A percentile compares a stretch with the other conserved stretches of the same genome.
Conservation (phyloP, 1,140 invertebrate species). For the Drosophila nebulosa region DNA sequence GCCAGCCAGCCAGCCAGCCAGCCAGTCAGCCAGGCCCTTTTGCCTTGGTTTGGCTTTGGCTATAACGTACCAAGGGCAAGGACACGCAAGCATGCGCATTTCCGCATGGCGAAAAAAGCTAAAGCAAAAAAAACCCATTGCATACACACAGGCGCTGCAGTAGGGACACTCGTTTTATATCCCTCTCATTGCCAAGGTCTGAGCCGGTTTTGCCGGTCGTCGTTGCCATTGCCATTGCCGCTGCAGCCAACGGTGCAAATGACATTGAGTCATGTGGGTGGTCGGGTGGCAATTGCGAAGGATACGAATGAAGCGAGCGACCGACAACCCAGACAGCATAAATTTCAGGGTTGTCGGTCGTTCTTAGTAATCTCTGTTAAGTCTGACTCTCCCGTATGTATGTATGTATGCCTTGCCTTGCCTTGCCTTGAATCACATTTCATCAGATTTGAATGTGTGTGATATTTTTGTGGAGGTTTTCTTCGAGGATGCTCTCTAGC, state of each 20-base stretch:
- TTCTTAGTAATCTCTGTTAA: constrained; percentile 6
- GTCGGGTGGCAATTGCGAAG: not conserved
- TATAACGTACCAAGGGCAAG: constrained; percentile 71
- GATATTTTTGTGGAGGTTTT: not conserved
- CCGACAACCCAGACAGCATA: constrained; percentile 18
- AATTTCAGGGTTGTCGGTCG: constrained; percentile 59
- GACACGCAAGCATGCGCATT: constrained; percentile 79
- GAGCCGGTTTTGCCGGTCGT: constrained; percentile 11
- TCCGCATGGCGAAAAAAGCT: constrained; percentile 35
- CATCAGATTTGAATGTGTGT: not conserved
- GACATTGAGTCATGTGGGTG: constrained; percentile 48
- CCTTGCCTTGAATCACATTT: not conserved
- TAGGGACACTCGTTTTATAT: constrained; percentile 21
- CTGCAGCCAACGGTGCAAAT: constrained; percentile 52
- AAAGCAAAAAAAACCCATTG: constrained; percentile 14
- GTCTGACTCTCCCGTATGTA: not conserved
- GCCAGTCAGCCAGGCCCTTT: constrained; percentile 15
- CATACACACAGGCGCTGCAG: constrained; percentile 26
- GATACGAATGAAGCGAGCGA: not conserved
- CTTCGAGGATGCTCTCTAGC: not conserved
- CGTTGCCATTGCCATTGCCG: constrained; percentile 10
- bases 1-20: not conserved
- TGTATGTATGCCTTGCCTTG: too few relatives aligned
- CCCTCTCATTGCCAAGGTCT: constrained; percentile 27
- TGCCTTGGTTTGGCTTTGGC: not conserved